Conservation (phyloP, 2,888 invertebrate genomes). For the Bimastos eiseni region DNA sequence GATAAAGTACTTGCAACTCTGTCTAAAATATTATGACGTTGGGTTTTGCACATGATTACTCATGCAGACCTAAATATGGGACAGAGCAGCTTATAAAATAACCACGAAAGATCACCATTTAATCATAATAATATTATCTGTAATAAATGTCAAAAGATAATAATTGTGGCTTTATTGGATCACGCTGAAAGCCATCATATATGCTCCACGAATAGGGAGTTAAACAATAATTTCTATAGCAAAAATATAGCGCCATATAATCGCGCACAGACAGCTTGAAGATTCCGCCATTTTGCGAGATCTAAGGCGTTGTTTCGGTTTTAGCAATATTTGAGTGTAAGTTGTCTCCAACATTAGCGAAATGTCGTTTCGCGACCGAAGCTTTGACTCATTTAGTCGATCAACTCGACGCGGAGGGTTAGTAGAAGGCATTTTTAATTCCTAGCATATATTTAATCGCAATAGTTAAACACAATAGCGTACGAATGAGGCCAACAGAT, state of each 20-base stretch:
- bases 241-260: not conserved
- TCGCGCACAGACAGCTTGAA: not conserved
- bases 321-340: not conserved
- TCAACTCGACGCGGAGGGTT: conserved; percentile 25
- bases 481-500: not conserved
- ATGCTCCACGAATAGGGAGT: not conserved
- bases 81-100: not conserved
- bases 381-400: conserved; percentile 20
- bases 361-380: conserved; percentile 29
- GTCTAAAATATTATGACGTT: not conserved
- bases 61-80: not conserved
- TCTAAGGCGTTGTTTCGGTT: not conserved
- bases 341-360: not conserved
- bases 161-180: not conserved
- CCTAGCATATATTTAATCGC: not conserved
- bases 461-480: not conserved
- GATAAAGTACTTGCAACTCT: not conserved
- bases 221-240: not conserved
- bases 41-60: not conserved
- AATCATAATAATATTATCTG: not conserved
- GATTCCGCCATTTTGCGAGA: not conserved
- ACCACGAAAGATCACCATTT: not conserved
- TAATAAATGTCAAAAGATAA: not conserved
- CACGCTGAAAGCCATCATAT: not conserved
- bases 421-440: not conserved